Evolutionary conservation across 1,140 invertebrate genomes (phyloP).

Genomic region (Brachystomella parvula): DNA sequence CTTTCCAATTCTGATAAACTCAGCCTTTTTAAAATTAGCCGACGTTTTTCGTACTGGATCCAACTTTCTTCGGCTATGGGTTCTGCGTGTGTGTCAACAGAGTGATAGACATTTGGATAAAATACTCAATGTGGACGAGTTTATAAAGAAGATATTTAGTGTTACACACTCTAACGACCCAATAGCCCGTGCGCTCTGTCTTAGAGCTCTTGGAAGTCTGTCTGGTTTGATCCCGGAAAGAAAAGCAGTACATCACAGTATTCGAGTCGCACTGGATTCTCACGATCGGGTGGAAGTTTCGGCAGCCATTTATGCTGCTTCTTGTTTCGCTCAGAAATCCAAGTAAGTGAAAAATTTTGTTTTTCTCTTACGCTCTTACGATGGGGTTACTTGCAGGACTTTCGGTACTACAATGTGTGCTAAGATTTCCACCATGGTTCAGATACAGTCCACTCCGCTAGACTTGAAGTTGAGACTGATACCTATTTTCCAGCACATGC

Average conservation of each 20-base stretch:
- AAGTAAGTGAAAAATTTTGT: constrained; percentile 51
- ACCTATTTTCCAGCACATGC: constrained; percentile 85
- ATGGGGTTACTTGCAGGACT: constrained; percentile 51
- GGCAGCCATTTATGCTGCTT: constrained; percentile 89
- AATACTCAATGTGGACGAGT: constrained; percentile 92
- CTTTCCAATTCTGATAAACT: constrained; percentile 95
- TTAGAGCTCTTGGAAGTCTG: constrained; percentile 82
- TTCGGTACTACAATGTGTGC: constrained; percentile 95
- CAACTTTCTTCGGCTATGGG: constrained; percentile 87
- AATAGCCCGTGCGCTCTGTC: constrained; percentile 78
- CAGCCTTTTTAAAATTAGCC: constrained; percentile 85
- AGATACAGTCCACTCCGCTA: constrained; percentile 79
- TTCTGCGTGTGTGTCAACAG: constrained; percentile 87
- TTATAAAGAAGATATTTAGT: constrained; percentile 82
- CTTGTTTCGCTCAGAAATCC: constrained; percentile 84
- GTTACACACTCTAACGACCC: constrained; percentile 97
- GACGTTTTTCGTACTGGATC: constrained; percentile 88
- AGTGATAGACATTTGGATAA: constrained; percentile 95
- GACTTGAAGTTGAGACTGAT: constrained; percentile 85
- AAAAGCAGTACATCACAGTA: constrained; percentile 91
- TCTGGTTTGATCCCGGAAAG: constrained; percentile 86
- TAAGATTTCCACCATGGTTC: constrained; percentile 91
- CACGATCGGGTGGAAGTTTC: constrained; percentile 91
- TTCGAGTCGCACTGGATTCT: constrained; percentile 82
- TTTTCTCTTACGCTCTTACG: neutral